Conservation (phyloP, 2,113 vertebrate genomes). For the Proteles cristata region DNA sequence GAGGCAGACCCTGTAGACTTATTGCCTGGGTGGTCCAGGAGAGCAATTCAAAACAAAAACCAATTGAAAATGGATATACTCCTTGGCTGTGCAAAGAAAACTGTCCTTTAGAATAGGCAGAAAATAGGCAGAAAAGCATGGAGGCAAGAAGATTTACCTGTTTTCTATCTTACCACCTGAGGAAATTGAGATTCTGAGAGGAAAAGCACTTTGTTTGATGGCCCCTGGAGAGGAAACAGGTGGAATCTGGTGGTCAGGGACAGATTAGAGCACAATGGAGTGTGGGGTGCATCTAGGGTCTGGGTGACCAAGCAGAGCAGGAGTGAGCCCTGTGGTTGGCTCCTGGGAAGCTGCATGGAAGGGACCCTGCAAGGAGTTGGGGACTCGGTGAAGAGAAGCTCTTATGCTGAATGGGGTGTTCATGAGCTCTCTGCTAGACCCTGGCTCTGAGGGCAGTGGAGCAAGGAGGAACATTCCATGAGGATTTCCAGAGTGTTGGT, state of each 20-base stretch:
- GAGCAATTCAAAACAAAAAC: background rate
- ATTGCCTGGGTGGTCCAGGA: background rate
- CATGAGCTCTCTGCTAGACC: background rate
- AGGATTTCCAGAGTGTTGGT: background rate
- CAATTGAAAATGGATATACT: background rate
- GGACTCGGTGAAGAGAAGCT: background rate
- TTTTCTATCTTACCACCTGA: background rate
- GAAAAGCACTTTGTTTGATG: background rate
- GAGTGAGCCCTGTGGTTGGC: background rate
- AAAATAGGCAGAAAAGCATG: background rate
- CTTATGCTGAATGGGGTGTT: background rate
- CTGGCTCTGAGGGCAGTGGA: background rate
- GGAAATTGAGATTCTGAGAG: background rate
- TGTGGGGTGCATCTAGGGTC: too few relatives aligned
- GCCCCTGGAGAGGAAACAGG: too few relatives aligned
- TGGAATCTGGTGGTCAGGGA: background rate
- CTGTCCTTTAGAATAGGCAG: background rate
- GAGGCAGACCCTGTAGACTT: background rate
- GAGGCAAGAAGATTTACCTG: background rate
- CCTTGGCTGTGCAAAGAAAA: background rate
- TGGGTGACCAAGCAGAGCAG: background rate
- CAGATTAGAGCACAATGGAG: background rate
- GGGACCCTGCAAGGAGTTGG: background rate
- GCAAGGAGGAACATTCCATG: background rate
- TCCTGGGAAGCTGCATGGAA: background rate